These are phyloP conservation scores for Trachelus troglodyta DNA, from an alignment of 2,888 invertebrate species.

Conservation along the genomic window DNA sequence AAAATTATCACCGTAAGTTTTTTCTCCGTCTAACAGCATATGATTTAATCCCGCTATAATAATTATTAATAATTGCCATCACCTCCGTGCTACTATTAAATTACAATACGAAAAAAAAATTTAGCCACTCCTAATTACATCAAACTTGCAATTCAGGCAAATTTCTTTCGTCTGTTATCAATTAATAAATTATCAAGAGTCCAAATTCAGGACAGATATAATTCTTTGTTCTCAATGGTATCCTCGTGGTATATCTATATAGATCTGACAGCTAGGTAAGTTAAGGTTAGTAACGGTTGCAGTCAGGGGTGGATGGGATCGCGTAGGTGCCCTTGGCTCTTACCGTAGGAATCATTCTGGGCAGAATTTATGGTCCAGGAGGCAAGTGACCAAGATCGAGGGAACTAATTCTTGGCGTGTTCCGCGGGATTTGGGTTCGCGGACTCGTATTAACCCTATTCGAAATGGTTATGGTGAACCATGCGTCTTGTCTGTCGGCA, in stretches of 20 bases:
- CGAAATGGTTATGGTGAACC: slow-evolving; percentile 12
- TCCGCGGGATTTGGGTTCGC: not conserved
- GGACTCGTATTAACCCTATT: slow-evolving; percentile 17
- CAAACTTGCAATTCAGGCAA: fast-evolving
- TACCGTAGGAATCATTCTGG: not conserved
- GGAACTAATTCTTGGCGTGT: slow-evolving; percentile 9
- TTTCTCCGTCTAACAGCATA: not conserved
- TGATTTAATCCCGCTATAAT: no score
- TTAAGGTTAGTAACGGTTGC: not conserved
- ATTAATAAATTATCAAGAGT: not conserved
- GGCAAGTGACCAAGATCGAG: slow-evolving; percentile 4
- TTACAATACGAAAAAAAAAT: no score
- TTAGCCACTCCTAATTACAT: no score
- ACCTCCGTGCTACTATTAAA: no score
- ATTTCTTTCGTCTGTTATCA: not conserved
- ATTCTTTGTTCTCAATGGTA: not conserved
- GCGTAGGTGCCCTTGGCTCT: not conserved
- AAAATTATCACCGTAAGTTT: not conserved
- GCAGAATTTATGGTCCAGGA: not conserved
- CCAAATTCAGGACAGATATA: not conserved
- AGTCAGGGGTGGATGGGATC: not conserved
- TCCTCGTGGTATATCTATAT: not conserved
- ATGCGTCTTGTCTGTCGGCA: slow-evolving; percentile 7
- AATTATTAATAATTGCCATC: no score
- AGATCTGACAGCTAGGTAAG: not conserved